Evolutionary conservation across 2,113 vertebrate genomes (phyloP), one percentile per base, ranked within the genome.

Genomic region (Nibea albiflora): DNA sequence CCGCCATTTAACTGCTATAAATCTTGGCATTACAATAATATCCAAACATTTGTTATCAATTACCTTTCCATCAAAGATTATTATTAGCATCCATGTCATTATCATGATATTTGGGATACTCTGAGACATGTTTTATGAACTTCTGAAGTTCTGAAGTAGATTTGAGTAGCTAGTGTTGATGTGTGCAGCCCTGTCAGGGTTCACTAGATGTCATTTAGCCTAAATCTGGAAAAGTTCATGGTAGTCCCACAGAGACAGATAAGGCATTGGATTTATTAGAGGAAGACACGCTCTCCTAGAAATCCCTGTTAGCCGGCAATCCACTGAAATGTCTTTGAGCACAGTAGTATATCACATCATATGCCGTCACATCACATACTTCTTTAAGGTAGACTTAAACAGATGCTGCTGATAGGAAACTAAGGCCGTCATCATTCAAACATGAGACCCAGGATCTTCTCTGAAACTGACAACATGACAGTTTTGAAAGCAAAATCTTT

Each of bases 41-140:
- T 46, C 16, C 17, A 47, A 28, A 83, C 54, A 75, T 81, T 70
- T 88, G 80, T 28, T 60, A 62, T 70, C 44, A 76, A 72, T 90
- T 79, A 76, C 10, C 16, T n/a, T 62, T 53, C 19, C 16, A 44
- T 78, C n/a, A 49, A 56, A 58, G 31, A 84, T 28, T 50, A 54
- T 42, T 68, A 63, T 80, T 73, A 73, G n/a, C 49, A 78, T 64
- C 14, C 14, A 0, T 62, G 17, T 64, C 26, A 16, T 58, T 10
- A 39, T 39, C 17, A 35, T 24, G 12, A 63, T 70, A 16, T 63
- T 53, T 64, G 11, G 14, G 61, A 56, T 50, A 58, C 19, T 35
- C 20, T 62, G 10, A 42, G 14, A 46, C n/a, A 66, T 52, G 10
- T 70, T 78, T 60, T 2, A 60, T 57, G n/a, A 53, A 62, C 54